Conservation (phyloP, 2,888 invertebrate species). For the Gastracanthus pulcherrimus region DNA sequence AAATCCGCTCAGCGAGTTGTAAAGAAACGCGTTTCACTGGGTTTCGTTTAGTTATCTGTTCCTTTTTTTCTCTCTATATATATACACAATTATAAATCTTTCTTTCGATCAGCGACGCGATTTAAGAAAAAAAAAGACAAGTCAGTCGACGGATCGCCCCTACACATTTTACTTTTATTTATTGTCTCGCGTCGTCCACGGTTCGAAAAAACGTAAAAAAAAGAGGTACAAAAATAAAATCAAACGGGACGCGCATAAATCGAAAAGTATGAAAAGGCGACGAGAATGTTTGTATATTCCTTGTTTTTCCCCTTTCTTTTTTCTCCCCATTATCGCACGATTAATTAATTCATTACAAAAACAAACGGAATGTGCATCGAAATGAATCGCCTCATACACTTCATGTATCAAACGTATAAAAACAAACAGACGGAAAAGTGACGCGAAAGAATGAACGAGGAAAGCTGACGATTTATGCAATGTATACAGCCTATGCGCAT, state of each 20-base stretch:
- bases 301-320: constrained; percentile 4
- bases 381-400: constrained; percentile 20
- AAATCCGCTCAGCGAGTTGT: constrained; percentile 53
- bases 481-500: constrained; percentile 7
- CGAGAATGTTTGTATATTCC: constrained; percentile 3
- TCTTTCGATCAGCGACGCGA: neutral
- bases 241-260: constrained; percentile 6
- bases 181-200: constrained; percentile 30
- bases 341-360: constrained; percentile 24
- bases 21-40: constrained; percentile 43
- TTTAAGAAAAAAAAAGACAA: constrained; percentile 22
- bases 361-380: constrained; percentile 51
- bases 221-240: constrained; percentile 50
- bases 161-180: constrained; percentile 42
- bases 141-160: constrained; percentile 26
- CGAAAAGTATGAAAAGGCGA: constrained; percentile 24
- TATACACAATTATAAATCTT: constrained; percentile 16
- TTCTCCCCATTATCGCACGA: constrained; percentile 13
- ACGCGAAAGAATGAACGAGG: constrained; percentile 4
- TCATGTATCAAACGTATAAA: constrained; percentile 33
- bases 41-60: neutral
- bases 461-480: constrained; percentile 26
- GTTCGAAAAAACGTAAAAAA: constrained; percentile 22
- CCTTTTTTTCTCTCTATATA: neutral
- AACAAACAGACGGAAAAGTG: constrained; percentile 30